These are phyloP conservation scores for Strigamia maritima DNA, from an alignment of 2,888 invertebrate species.

Conservation along the genomic window DNA sequence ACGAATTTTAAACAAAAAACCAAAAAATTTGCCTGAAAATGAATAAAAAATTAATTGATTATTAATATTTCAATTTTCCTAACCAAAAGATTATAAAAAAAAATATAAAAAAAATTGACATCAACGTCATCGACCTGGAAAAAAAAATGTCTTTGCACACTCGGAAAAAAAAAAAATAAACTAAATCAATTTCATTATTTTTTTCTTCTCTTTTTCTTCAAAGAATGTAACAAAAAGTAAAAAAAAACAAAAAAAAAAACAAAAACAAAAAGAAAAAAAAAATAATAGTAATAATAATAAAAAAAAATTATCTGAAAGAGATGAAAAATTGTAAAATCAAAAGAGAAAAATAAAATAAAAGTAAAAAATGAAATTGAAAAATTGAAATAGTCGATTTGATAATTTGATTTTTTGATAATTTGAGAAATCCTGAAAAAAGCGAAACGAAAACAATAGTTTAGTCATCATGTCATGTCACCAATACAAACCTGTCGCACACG, in stretches of 20 bases:
- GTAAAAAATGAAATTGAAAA: not conserved
- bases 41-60: constrained; percentile 6
- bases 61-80: not conserved
- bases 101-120: too few species aligned
- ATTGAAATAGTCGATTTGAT: not conserved
- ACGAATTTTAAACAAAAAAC: too few species aligned
- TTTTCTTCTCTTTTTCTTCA: not conserved
- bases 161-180: not conserved
- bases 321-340: not conserved
- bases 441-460: constrained; percentile 29
- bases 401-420: too few species aligned
- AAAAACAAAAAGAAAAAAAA: not conserved
- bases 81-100: not conserved
- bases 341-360: not conserved
- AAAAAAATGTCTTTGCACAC: not conserved
- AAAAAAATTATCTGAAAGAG: not conserved
- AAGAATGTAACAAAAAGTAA: not conserved
- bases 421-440: not conserved
- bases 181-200: too few species aligned
- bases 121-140: not conserved
- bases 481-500: constrained; percentile 39
- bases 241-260: not conserved
- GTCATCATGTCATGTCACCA: constrained; percentile 1
- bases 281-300: not conserved
- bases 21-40: not conserved